These are phyloP conservation scores for Lacerta agilis DNA, from an alignment of 2,797 vertebrate species.

Conservation along the genomic window DNA sequence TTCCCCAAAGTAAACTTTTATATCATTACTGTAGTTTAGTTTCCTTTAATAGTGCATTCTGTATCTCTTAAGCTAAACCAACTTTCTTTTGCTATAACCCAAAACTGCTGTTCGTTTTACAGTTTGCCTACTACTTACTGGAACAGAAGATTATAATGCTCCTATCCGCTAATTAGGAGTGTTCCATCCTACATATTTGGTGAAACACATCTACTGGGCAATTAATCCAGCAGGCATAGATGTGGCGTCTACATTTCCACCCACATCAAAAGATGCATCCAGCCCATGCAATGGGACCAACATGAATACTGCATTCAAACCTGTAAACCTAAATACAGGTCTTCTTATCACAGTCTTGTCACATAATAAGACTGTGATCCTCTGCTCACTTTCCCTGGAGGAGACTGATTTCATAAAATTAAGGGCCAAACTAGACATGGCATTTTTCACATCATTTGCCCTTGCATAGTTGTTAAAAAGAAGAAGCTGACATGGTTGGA, in stretches of 20 bases:
- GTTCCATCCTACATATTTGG: neutral
- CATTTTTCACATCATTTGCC: too few relatives aligned
- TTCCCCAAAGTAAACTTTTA: neutral
- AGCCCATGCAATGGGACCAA: neutral
- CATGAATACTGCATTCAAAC: neutral
- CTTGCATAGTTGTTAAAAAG: too few relatives aligned
- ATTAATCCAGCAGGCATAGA: neutral
- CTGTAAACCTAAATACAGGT: too few relatives aligned
- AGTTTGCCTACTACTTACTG: neutral
- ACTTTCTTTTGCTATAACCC: neutral
- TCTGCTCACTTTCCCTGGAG: neutral
- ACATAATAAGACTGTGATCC: neutral
- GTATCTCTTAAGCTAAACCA: neutral
- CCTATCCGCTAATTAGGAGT: neutral
- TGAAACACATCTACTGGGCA: neutral
- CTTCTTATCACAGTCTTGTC: neutral
- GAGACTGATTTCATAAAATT: neutral
- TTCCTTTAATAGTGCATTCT: neutral
- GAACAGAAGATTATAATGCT: neutral
- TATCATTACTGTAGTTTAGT: neutral
- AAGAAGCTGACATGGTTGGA: too few relatives aligned
- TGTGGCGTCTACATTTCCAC: neutral
- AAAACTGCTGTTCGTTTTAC: neutral
- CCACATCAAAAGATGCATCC: constrained; percentile 3
- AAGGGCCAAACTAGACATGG: too few relatives aligned